Evolutionary conservation across 2,888 invertebrate species (phyloP), one percentile per base, ranked within the genome.

Genomic region (Andrena fulva): DNA sequence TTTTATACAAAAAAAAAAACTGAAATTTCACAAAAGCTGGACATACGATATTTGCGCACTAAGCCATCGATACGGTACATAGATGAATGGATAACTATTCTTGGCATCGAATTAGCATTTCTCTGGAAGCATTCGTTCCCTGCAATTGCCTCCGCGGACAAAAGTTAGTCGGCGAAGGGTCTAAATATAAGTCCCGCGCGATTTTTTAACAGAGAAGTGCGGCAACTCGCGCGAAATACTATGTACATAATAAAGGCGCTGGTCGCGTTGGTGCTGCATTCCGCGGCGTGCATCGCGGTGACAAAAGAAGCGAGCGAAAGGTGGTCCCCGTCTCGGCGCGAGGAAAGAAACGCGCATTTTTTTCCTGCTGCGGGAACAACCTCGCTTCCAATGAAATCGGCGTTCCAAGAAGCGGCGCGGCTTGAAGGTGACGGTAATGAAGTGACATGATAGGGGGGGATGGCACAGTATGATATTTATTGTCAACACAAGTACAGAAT

Each of bases 391-490:
- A 31, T 31, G 70, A 54, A 62, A 76, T 63, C 33, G 4, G 60
- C n/a, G 27, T 59, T 60, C 24, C 50, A 20, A 64, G 59, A 29
- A 66, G 24, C 42, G 12, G 66, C 66, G 5, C 35, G 33, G 16
- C 62, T 56, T 20, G 78, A 42, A 84, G 82, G 84, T 73, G 80
- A 66, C 56, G 70, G 75, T 67, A 56, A 78, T 71, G 86, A 84
- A 87, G 86, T 86, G 86, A 84, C 82, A 86, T 75, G 80, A 77
- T 63, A 52, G 50, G 67, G 56, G 52, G 74, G 76, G 70, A 29
- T 29, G 69, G 81, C 63, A 77, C 69, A 74, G 71, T 62, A 89
- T 87, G 88, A 89, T 79, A 82, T 88, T 88, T 88, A 89, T 89
- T 88, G 48, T 67, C 80, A 78, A 80, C 79, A 74, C 56, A 82